phyloP scores from a whole-genome alignment of 2,888 invertebrate genomes.

The Embidobia sp. region DNA sequence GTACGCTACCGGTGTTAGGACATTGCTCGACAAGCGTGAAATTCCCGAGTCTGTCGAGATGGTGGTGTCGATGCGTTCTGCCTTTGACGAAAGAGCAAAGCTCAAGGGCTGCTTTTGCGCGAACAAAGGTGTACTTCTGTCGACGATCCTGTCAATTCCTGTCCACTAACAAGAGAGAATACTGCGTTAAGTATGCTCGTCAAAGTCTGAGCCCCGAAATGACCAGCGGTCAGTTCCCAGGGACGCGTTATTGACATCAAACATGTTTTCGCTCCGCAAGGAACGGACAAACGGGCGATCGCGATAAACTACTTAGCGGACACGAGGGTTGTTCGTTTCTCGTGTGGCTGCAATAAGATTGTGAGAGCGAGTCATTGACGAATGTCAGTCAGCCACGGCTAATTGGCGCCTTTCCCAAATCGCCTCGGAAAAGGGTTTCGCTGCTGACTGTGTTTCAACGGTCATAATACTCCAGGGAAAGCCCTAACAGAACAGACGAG shows the following conservation, averaged over 20 bases:
- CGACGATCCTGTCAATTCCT: conserved; percentile 32
- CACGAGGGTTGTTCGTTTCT: no score
- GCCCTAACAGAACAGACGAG: neutral
- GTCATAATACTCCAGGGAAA: conserved; percentile 53
- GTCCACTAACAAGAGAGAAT: conserved; percentile 56
- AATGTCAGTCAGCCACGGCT: conserved; percentile 54
- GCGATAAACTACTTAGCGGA: conserved; percentile 75
- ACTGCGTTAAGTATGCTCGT: conserved; percentile 63
- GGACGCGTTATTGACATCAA: conserved; percentile 60
- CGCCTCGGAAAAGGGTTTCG: conserved; percentile 51
- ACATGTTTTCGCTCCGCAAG: conserved; percentile 69
- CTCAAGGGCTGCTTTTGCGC: conserved; percentile 51
- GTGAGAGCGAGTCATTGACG: conserved; percentile 40
- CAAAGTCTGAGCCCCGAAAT: conserved; percentile 68
- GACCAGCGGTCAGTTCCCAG: conserved; percentile 77
- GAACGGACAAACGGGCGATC: conserved; percentile 69
- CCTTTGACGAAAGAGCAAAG: conserved; percentile 64
- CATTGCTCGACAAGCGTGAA: conserved; percentile 67
- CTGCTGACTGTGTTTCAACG: conserved; percentile 12
- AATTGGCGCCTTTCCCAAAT: conserved; percentile 63
- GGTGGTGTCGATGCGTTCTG: conserved; percentile 51
- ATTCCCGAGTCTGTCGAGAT: conserved; percentile 61
- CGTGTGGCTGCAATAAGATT: conserved; percentile 30
- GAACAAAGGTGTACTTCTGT: conserved; percentile 63
- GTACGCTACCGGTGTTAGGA: conserved; percentile 63